Evolutionary conservation across 1,140 invertebrate species (phyloP), one percentile per base, ranked within the genome.

Genomic region (Teleogryllus occipitalis): DNA sequence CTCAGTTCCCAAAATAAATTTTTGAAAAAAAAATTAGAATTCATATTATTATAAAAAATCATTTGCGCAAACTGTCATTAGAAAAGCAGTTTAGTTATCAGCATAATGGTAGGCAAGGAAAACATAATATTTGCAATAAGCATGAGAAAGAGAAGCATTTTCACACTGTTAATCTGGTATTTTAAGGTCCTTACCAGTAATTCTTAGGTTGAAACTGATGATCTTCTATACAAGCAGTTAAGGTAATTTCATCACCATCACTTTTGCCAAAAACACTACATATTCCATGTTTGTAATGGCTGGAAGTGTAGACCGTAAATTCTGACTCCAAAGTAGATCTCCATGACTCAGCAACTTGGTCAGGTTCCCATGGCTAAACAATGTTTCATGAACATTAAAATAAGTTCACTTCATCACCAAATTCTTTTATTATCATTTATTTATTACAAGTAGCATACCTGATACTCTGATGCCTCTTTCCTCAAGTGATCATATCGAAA

Each of bases 171-270:
- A 39, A 39, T 39, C 27, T 39, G 27, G 27, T 39, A 39, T 39
- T 39, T 39, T 39, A 39, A 39, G 27, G 27, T 39, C 1, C 54
- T 65, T 65, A 65, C 97, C 98, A 99, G 87, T 94, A 99, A 87
- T 99, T 99, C 88, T 98, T 98, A 77, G 98, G 97, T 87, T 99
- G 96, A 87, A 99, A 99, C 85, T 99, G 96, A 87, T 99, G 97
- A 85, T 98, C 95, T 87, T 99, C 97, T 87, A 99, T 97, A 88
- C 98, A 99, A 79, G 94, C 94, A 76, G 94, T 94, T 78, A 99
- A 87, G 76, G 94, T 94, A 76, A 97, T 91, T 81, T 84, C 84
- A 78, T 89, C 91, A 82, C 90, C 92, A 87, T 92, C 89, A 81
- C 88, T 90, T 82, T 90, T 91, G 6, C 93, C 95, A 85, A 97